Conservation (phyloP, 2,888 invertebrate species). For the Rhimphoctona megacephalus region DNA sequence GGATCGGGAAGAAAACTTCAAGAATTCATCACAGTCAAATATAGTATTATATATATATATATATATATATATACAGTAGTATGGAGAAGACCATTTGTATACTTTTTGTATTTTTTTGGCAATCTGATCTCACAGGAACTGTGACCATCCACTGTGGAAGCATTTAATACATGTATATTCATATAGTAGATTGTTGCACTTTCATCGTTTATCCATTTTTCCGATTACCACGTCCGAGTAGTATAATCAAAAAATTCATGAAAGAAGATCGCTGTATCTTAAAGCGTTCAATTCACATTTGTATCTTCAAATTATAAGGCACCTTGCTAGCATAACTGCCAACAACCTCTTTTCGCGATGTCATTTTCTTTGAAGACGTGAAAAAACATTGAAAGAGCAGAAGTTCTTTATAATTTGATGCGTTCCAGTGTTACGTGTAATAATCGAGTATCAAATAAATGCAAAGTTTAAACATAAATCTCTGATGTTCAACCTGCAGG, state of each 20-base stretch:
- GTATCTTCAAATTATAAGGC: constrained; percentile 13
- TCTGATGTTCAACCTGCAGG: background rate
- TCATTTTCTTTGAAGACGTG: background rate
- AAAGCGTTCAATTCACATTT: constrained; percentile 10
- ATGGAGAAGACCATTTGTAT: constrained; percentile 28
- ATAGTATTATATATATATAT: constrained; percentile 42
- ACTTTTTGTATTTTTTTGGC: constrained; percentile 25
- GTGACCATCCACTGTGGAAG: constrained; percentile 24
- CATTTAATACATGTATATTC: constrained; percentile 14
- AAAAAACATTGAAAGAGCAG: background rate
- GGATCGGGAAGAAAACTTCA: constrained; percentile 1
- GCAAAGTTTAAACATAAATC: background rate
- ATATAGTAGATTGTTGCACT: constrained; percentile 13
- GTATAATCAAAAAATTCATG: background rate
- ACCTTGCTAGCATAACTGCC: constrained; percentile 5
- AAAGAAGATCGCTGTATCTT: constrained; percentile 1
- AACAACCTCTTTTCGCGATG: background rate
- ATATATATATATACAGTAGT: constrained; percentile 10
- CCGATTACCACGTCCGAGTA: background rate
- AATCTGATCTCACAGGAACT: constrained; percentile 28
- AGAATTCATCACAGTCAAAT: constrained; percentile 60
- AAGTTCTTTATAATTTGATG: background rate
- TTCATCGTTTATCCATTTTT: constrained; percentile 7
- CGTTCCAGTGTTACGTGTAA: background rate
- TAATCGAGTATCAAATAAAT: background rate